Base-by-base conservation (phyloP, 2,888 invertebrate species). In the Lypha dubia region DNA sequence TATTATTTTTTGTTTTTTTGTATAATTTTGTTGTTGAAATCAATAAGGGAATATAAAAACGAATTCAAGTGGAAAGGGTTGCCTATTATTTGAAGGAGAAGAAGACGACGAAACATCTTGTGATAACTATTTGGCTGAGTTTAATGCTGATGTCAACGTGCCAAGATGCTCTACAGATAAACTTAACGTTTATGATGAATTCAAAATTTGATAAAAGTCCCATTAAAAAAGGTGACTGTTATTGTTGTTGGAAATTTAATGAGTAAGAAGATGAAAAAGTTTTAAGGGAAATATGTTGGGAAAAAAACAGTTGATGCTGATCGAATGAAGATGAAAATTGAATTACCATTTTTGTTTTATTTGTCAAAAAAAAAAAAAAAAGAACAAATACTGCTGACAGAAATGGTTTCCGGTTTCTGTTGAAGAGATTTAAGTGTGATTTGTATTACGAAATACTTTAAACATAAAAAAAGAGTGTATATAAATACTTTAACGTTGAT, bases 181-280 rank as follows among this genome's bases (percentile, higher is more conserved):
- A 41, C 41, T 65, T 65, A 74, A 79, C 65, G 74, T 62, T 70
- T 65, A 73, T 75, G 79, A 75, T 75, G 60, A 75, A 70, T 79
- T 83, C 35, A 35, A 79, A 62, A 83, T 51, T 65, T 79, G 83
- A 83, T 83, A 79, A 79, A 70, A 83, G 49, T 17, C 13, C 49
- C 60, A 71, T 77, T 77, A 71, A 46, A 49, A 68, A 58, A 68
- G 46, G 58, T 68, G 63, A 60, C 20, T 58, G 20, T 32, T 28
- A 63, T 35, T 44, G 24, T 35, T 44, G 24, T 44, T 62, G 32
- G 32, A 35, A 46, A 63, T 32, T 51, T 8, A 11, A 35, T 46
- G 46, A 32, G 35, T 35, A 46, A 5, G 41, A 20, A 13, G 11
- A 24, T 56, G 13, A n/a, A 63, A n/a, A 46, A 22, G 35, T 49